Percentiles rank a stretch among this genome's conserved stretches.
Conservation (phyloP, 2,888 invertebrate genomes). For the Periphyllus acericola region DNA sequence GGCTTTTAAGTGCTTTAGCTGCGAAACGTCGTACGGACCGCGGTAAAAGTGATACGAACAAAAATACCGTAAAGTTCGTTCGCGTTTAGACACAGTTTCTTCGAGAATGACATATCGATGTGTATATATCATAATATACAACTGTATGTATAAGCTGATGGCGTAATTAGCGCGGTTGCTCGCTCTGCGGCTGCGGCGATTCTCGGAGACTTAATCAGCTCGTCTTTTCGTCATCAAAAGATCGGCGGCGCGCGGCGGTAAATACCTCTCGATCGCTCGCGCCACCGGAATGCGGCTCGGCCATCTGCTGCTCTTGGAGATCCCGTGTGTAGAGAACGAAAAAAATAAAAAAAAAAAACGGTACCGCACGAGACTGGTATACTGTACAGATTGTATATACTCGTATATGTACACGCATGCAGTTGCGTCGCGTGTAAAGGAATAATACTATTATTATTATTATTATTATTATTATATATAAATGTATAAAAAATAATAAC, state of each 20-base stretch:
- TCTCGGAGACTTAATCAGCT: conserved; percentile 16
- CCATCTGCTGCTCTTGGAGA: conserved; percentile 24
- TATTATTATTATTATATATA: no score
- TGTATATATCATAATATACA: no score
- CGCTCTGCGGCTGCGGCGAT: neutral
- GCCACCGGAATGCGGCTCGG: conserved; percentile 32
- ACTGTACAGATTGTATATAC: neutral
- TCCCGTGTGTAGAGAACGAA: neutral
- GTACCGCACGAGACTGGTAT: conserved; percentile 20
- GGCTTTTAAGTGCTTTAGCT: no score
- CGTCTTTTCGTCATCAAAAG: conserved; percentile 21
- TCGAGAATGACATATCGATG: neutral
- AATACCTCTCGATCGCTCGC: conserved; percentile 24
- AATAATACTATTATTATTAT: neutral
- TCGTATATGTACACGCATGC: neutral
- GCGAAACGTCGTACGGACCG: no score
- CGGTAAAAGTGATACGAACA: no score
- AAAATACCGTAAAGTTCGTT: no score
- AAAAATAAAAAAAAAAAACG: neutral
- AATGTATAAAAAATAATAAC: conserved; percentile 22
- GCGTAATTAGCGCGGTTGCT: neutral
- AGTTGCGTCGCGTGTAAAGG: neutral
- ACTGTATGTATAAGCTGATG: neutral
- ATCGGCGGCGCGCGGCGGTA: neutral
- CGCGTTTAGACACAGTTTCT: neutral